Evolutionary conservation across 35 echinoderm and acorn worm species (phyloP).

Genomic region (Chiridota heheva): DNA sequence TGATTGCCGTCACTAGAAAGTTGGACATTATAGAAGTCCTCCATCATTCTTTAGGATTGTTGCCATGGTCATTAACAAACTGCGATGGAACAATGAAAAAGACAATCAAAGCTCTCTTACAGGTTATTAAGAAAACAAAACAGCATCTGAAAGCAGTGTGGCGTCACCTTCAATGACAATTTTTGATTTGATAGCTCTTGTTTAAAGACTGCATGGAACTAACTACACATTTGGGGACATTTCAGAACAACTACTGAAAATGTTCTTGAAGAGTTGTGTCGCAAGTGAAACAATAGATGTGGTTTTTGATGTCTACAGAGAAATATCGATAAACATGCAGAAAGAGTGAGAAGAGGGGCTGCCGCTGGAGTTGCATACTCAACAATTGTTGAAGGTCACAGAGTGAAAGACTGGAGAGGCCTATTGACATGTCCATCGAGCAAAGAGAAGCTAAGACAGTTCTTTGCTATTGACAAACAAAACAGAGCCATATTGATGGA

Average conservation of each 20-base stretch:
- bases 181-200: slow-evolving; percentile 38
- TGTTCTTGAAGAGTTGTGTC: not conserved
- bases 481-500: not conserved
- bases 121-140: not conserved
- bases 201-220: slow-evolving; percentile 35
- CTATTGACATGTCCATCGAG: not conserved
- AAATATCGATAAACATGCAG: slow-evolving; percentile 28
- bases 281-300: slow-evolving; percentile 35
- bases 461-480: not conserved
- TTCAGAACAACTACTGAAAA: not conserved
- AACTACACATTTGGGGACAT: slow-evolving; percentile 18
- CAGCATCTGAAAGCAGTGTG: not conserved
- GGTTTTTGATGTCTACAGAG: slow-evolving; percentile 43
- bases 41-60: slow-evolving; percentile 25
- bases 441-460: not conserved
- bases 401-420: slow-evolving; percentile 2
- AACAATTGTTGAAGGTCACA: not conserved
- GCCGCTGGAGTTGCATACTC: too few species aligned
- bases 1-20: slow-evolving; percentile 22
- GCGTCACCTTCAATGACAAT: not conserved
- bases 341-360: not conserved
- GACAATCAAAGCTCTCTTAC: slow-evolving; percentile 52
- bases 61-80: slow-evolving; percentile 49
- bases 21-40: slow-evolving; percentile 28
- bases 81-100: slow-evolving; percentile 41